These are phyloP conservation scores for Noctua fimbriata DNA, from an alignment of 2,888 invertebrate genomes.

Conservation along the genomic window DNA sequence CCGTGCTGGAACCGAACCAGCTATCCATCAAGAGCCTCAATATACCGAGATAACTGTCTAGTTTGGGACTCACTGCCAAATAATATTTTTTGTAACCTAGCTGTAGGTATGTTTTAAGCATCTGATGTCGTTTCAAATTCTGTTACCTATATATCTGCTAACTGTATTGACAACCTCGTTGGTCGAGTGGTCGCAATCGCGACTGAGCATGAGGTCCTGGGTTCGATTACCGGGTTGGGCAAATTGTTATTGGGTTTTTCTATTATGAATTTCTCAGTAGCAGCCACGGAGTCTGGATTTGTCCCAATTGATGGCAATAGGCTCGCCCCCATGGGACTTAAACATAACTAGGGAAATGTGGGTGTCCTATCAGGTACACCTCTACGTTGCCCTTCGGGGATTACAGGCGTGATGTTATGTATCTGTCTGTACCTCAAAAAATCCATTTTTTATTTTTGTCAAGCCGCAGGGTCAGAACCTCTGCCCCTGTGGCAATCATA, in stretches of 20 bases:
- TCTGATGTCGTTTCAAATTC: not conserved
- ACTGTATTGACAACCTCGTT: not conserved
- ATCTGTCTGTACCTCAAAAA: too few species aligned
- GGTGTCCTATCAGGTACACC: too few species aligned
- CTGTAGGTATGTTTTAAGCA: not conserved
- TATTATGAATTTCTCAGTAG: too few species aligned
- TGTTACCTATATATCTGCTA: not conserved
- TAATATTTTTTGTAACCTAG: not conserved
- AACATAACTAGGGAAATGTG: too few species aligned
- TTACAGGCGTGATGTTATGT: too few species aligned
- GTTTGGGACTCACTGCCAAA: not conserved
- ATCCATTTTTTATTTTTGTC: rapidly evolving
- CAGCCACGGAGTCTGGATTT: too few species aligned
- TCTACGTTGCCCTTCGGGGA: too few species aligned
- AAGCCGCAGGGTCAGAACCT: not conserved
- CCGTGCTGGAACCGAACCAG: too few species aligned
- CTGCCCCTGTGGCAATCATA: not conserved
- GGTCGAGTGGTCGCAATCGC: not conserved
- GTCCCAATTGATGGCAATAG: too few species aligned
- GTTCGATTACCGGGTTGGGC: not conserved
- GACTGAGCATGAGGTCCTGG: not conserved
- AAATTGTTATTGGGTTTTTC: too few species aligned
- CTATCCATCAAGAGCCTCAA: rapidly evolving
- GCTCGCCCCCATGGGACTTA: too few species aligned
- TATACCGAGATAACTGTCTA: not conserved